Percentiles rank a stretch among this genome's conserved stretches.
These are phyloP conservation scores for Brachionus rubens DNA, from an alignment of 1,140 invertebrate genomes.

Conservation along the genomic window DNA sequence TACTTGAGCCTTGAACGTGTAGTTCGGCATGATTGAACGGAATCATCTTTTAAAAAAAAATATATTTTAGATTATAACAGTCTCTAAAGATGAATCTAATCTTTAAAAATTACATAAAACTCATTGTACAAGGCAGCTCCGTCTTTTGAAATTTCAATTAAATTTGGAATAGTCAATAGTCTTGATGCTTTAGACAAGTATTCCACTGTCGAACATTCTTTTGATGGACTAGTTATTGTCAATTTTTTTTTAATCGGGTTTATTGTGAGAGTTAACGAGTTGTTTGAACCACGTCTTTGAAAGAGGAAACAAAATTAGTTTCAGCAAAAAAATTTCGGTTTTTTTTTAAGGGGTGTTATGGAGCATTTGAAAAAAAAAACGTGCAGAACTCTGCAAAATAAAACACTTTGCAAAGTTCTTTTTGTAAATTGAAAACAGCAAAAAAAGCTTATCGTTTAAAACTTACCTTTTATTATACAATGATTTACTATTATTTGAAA, in stretches of 20 bases:
- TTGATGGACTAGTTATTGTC: conserved; percentile 3
- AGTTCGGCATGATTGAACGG: conserved; percentile 83
- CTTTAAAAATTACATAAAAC: conserved; percentile 68
- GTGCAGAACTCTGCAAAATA: no score
- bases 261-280: conserved; percentile 22
- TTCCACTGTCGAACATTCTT: neutral
- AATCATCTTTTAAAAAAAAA: conserved; percentile 66
- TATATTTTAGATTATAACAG: no score
- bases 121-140: conserved; percentile 71
- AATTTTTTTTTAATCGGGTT: conserved; percentile 38
- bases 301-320: neutral
- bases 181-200: conserved; percentile 21
- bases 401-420: no score
- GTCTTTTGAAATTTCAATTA: conserved; percentile 55
- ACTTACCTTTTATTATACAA: conserved; percentile 46
- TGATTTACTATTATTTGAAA: conserved; percentile 28
- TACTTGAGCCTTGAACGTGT: conserved; percentile 78
- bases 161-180: conserved; percentile 1
- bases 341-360: no score
- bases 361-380: no score
- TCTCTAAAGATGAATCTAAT: no score
- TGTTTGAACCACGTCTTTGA: conserved; percentile 41
- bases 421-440: no score
- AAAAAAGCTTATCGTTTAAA: neutral
- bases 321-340: neutral